Evolutionary conservation across 1,140 invertebrate species (phyloP).

Genomic region (Drosophila ananassae): DNA sequence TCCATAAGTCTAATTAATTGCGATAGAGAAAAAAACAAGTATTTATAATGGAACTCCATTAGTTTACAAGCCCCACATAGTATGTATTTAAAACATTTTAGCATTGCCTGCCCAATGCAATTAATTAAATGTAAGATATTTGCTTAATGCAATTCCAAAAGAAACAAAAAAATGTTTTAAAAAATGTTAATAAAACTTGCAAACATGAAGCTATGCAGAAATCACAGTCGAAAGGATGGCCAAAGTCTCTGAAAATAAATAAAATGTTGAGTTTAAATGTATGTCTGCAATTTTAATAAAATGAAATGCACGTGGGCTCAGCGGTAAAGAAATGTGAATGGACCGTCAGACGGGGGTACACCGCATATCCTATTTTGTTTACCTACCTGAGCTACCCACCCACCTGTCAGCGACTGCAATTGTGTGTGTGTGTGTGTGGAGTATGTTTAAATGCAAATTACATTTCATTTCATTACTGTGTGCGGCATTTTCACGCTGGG

Average conservation of each 20-base stretch:
- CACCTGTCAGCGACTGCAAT: conserved; percentile 25
- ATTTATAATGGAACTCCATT: neutral
- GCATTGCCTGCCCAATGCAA: conserved; percentile 18
- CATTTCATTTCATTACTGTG: conserved; percentile 79
- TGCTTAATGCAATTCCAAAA: conserved; percentile 21
- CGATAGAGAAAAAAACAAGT: neutral
- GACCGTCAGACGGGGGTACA: conserved; percentile 26
- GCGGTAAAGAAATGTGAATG: conserved; percentile 64
- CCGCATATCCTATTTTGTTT: conserved; percentile 23
- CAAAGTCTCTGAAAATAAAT: conserved; percentile 39
- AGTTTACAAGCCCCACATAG: neutral
- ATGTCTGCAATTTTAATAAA: conserved; percentile 81
- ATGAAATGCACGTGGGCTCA: conserved; percentile 74
- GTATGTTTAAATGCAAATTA: conserved; percentile 79
- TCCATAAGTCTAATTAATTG: too few species aligned
- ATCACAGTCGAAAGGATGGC: conserved; percentile 28
- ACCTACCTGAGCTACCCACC: conserved; percentile 1
- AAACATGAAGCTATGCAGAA: conserved; percentile 35
- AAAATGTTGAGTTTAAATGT: conserved; percentile 70
- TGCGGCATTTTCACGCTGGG: conserved; percentile 74
- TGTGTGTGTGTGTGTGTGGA: conserved; percentile 6
- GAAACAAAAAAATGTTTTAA: conserved; percentile 7
- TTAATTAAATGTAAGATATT: conserved; percentile 60
- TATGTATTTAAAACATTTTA: conserved; percentile 14
- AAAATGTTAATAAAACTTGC: conserved; percentile 19